phyloP scores from a whole-genome alignment of 2,888 invertebrate species.

The Xestia ashworthii region DNA sequence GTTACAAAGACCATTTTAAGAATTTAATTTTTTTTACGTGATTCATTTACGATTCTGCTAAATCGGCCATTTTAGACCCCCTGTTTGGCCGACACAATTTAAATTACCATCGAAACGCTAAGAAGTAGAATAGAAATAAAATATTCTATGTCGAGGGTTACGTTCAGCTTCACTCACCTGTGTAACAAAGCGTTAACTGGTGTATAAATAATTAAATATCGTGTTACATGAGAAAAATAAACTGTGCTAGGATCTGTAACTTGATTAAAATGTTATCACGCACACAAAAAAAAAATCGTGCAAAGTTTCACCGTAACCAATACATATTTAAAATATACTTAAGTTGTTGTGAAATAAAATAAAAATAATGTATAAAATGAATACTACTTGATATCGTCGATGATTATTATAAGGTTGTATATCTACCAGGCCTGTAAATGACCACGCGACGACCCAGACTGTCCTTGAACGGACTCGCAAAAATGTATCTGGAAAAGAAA shows the following conservation, averaged over 20 bases:
- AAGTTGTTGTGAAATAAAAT: conserved; percentile 47
- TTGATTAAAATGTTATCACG: not conserved
- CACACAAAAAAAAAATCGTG: conserved; percentile 4
- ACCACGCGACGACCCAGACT: conserved; percentile 93
- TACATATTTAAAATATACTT: conserved; percentile 37
- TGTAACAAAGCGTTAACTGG: not conserved
- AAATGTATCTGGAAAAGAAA: conserved; percentile 92
- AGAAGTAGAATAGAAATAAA: not conserved
- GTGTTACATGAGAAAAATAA: not conserved
- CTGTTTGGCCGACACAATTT: no score
- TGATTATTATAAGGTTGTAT: conserved; percentile 71
- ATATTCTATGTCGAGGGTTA: not conserved
- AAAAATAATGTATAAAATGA: conserved; percentile 69
- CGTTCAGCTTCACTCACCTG: no score
- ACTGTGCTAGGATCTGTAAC: not conserved
- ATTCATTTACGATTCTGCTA: no score
- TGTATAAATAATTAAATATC: not conserved
- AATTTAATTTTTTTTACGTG: no score
- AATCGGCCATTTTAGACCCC: no score
- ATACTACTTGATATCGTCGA: conserved; percentile 72
- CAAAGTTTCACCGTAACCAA: conserved; percentile 30
- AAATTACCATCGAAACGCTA: no score
- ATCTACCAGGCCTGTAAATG: conserved; percentile 94
- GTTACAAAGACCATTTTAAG: no score
- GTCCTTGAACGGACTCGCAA: conserved; percentile 95